phyloP scores from a whole-genome alignment of 2,113 vertebrate genomes.

The Pluvianellus socialis region DNA sequence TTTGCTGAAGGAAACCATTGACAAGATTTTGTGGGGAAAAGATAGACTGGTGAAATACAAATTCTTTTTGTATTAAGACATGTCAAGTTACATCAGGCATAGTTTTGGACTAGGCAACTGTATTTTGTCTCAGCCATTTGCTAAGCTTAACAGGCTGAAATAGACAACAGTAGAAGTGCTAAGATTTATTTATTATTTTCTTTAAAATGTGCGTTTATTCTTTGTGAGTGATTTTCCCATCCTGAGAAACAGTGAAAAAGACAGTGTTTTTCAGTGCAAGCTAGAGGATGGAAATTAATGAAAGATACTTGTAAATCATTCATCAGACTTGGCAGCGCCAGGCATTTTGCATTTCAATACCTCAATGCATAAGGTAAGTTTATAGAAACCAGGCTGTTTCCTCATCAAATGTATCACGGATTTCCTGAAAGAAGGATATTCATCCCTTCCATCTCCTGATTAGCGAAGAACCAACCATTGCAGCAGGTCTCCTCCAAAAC shows the following conservation, averaged over 20 bases:
- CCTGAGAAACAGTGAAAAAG: background rate
- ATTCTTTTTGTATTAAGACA: slow-evolving; percentile 49
- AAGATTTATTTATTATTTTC: slow-evolving; percentile 35
- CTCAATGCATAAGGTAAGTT: slow-evolving; percentile 22
- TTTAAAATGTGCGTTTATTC: background rate
- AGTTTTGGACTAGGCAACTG: slow-evolving; percentile 16
- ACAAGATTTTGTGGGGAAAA: background rate
- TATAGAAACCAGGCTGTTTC: slow-evolving; percentile 21
- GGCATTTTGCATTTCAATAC: slow-evolving; percentile 50
- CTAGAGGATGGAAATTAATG: slow-evolving; percentile 46
- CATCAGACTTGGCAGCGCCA: slow-evolving; percentile 45
- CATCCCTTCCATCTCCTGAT: slow-evolving; percentile 5
- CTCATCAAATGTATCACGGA: background rate
- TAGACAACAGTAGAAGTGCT: slow-evolving; percentile 18
- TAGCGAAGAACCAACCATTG: background rate
- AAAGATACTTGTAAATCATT: slow-evolving; percentile 63
- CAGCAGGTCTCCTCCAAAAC: slow-evolving; percentile 11
- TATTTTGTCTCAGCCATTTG: slow-evolving; percentile 49
- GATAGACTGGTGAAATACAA: slow-evolving; percentile 9
- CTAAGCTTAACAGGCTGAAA: slow-evolving; percentile 41
- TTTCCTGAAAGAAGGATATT: slow-evolving; percentile 17
- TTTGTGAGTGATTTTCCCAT: slow-evolving; percentile 10
- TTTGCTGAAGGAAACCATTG: slow-evolving; percentile 33
- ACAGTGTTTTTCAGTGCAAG: background rate
- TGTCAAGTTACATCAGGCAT: slow-evolving; percentile 36